Evolutionary conservation across 2,797 vertebrate species (phyloP).

Genomic region (Oreochromis grahami): DNA sequence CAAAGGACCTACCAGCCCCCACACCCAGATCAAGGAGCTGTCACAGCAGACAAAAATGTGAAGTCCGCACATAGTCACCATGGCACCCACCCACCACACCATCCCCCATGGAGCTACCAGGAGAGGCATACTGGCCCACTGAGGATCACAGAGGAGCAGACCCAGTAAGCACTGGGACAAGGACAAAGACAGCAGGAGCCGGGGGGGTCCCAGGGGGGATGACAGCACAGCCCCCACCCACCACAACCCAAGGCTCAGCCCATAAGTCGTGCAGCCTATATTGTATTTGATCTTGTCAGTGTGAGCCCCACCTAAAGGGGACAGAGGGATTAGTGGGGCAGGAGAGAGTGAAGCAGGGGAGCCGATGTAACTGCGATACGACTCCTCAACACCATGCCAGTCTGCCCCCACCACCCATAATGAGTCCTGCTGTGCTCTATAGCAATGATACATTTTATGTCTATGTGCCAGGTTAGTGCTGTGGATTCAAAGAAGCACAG

Average conservation of each 20-base stretch:
- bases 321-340: not conserved
- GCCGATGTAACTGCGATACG: rapidly evolving
- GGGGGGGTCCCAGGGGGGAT: not conserved
- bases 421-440: rapidly evolving
- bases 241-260: not conserved
- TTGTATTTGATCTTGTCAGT: not conserved
- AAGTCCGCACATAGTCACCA: not conserved
- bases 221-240: not conserved
- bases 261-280: not conserved
- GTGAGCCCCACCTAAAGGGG: not conserved
- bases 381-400: not conserved
- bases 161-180: too few species aligned
- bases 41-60: not conserved
- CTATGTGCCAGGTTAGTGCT: not conserved
- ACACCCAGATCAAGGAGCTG: not conserved
- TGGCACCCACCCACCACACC: not conserved
- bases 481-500: not conserved
- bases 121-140: not conserved
- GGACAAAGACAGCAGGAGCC: too few species aligned
- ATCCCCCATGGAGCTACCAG: not conserved
- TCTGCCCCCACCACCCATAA: not conserved
- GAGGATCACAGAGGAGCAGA: not conserved
- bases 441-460: not conserved
- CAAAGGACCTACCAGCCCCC: not conserved
- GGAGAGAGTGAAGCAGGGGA: not conserved